A percentile compares a stretch with the other conserved stretches of the same genome.
phyloP scores from a whole-genome alignment of 2,113 vertebrate genomes.

The Campylomormyrus numenius region DNA sequence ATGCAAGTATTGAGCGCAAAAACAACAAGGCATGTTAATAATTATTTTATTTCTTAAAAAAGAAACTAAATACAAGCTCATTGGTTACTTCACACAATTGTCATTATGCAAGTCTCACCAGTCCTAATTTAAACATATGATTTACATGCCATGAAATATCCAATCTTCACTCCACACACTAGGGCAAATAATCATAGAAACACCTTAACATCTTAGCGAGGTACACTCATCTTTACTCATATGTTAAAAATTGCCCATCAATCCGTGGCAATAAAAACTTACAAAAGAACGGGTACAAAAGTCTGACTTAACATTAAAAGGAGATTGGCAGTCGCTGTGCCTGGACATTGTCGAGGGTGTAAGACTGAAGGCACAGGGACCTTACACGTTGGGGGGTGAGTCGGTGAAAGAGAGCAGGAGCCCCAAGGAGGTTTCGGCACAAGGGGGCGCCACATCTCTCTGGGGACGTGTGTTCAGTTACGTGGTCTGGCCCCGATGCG shows the following conservation, averaged over 20 bases:
- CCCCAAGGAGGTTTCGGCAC: neutral
- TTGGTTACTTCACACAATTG: conserved; percentile 37
- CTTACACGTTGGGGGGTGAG: neutral
- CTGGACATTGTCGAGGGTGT: conserved; percentile 24
- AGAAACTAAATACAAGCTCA: conserved; percentile 40
- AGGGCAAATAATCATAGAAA: conserved; percentile 15
- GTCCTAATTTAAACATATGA: conserved; percentile 22
- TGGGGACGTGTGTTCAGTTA: neutral
- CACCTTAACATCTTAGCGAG: neutral
- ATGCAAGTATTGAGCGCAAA: neutral
- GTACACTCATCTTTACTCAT: conserved; percentile 13
- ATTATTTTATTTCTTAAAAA: conserved; percentile 31
- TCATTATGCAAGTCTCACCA: conserved; percentile 18
- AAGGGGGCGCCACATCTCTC: neutral
- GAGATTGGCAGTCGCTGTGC: conserved; percentile 17
- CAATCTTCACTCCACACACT: conserved; percentile 23
- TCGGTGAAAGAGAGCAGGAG: neutral
- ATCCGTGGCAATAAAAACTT: conserved; percentile 21
- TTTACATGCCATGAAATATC: conserved; percentile 30
- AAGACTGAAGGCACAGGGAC: conserved; percentile 30
- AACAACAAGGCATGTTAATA: conserved; percentile 21
- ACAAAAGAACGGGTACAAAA: conserved; percentile 25
- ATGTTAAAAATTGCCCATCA: neutral
- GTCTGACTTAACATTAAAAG: conserved; percentile 26
- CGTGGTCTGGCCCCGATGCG: neutral